Evolutionary conservation across 2,888 invertebrate species (phyloP).

Genomic region (Anthrax anthrax): DNA sequence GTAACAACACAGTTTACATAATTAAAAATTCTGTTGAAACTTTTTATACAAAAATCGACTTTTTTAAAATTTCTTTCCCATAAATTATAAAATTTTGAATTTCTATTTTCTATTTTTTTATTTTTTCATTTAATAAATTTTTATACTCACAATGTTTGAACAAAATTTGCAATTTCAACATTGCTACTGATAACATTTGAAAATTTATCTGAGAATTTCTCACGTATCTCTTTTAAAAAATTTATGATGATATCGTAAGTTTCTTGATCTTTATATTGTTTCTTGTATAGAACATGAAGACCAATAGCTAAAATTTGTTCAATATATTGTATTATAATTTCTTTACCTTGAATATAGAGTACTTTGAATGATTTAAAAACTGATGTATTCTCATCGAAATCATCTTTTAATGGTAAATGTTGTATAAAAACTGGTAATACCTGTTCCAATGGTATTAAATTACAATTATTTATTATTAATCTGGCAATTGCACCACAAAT

Average conservation of each 20-base stretch:
- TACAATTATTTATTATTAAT: slow-evolving; percentile 49
- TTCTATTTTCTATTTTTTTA: too few relatives aligned
- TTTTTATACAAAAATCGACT: too few relatives aligned
- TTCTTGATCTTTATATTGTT: slow-evolving; percentile 34
- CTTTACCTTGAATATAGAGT: slow-evolving; percentile 47
- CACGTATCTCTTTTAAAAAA: slow-evolving; percentile 40
- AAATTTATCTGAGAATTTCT: slow-evolving; percentile 43
- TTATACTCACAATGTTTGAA: slow-evolving; percentile 4
- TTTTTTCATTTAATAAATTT: too few relatives aligned
- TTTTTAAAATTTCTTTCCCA: too few relatives aligned
- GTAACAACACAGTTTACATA: too few relatives aligned
- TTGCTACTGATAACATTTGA: slow-evolving; percentile 32
- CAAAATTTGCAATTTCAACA: slow-evolving; percentile 24
- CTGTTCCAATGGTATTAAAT: slow-evolving; percentile 51
- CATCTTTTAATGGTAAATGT: slow-evolving; percentile 57
- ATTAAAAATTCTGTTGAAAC: too few relatives aligned
- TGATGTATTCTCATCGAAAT: slow-evolving; percentile 57
- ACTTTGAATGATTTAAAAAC: slow-evolving; percentile 49
- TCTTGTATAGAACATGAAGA: slow-evolving; percentile 41
- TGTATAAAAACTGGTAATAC: slow-evolving; percentile 57
- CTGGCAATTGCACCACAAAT: slow-evolving; percentile 63
- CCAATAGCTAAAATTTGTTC: slow-evolving; percentile 40
- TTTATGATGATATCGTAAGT: slow-evolving; percentile 29
- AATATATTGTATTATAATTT: slow-evolving; percentile 39
- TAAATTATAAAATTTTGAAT: too few relatives aligned